Evolutionary conservation across 1,140 invertebrate species (phyloP), one percentile per base, ranked within the genome.

Genomic region (Rhagoletis pomonella): DNA sequence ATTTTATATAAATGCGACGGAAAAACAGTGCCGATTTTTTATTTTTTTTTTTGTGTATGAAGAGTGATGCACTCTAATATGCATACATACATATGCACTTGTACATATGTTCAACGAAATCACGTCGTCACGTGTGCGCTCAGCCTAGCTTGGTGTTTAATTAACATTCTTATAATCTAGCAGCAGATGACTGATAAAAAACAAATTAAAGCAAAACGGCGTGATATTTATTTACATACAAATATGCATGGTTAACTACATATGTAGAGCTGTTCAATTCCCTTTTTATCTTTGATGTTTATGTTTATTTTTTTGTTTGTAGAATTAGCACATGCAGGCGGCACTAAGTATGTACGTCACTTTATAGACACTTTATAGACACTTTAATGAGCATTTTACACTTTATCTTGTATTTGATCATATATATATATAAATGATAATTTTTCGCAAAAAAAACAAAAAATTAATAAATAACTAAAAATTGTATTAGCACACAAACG

Each of bases 391-490:
- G 42, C 17, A 14, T 73, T 47, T 5, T 14, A 44, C 6, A 12
- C 67, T 73, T 42, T 47, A 14, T 0, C 67, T 17, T 17, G 12
- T 47, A 12, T 73, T 47, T 73, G 7, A 2, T 12, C 42, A 42
- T 73, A 14, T 73, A 14, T 62, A 42, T 4, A 12, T 59, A 6
- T 59, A 7, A 59, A 59, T 59, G 58, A 12, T 59, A 59, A 12
- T n/a, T 73, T 73, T n/a, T 17, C 42, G 7, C 14, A 73, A 47
- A 12, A 6, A 44, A 17, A 44, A 44, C 3, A 47, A 42, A 73
- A 47, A 73, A 73, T n/a, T 9, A 67, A 67, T 67, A 67, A 67
- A 67, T 19, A 67, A 67, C 65, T 12, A 67, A 6, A 42, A 12
- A 39, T 42, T 10, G 6, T 67, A 6, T 39, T 12, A 47, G 47